These are phyloP conservation scores for Labrus mixtus DNA, from an alignment of 2,113 vertebrate genomes.

Conservation along the genomic window DNA sequence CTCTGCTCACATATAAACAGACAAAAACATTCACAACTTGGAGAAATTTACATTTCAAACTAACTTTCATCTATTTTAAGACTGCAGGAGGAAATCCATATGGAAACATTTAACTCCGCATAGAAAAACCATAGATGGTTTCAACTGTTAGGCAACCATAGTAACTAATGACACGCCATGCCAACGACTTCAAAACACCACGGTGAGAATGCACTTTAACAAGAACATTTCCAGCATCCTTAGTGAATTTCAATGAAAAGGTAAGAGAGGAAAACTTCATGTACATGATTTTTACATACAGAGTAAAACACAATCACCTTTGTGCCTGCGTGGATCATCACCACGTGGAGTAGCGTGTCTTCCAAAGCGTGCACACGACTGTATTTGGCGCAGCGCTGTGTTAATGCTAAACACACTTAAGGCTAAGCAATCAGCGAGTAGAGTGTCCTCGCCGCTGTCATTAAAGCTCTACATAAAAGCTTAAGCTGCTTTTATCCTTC, in stretches of 20 bases:
- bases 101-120: background rate
- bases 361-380: conserved; percentile 9
- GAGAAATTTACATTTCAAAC: too few relatives aligned
- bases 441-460: conserved; percentile 74
- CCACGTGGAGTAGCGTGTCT: background rate
- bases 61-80: too few relatives aligned
- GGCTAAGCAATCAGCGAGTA: conserved; percentile 69
- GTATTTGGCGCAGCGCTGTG: conserved; percentile 41
- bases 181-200: conserved; percentile 27
- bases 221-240: conserved; percentile 8
- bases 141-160: background rate
- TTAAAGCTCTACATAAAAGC: conserved; percentile 80
- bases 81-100: background rate
- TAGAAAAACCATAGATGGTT: background rate
- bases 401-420: conserved; percentile 72
- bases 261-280: conserved; percentile 16
- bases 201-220: conserved; percentile 11
- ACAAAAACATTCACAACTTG: too few relatives aligned
- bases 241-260: conserved; percentile 35
- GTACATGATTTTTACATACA: too few relatives aligned
- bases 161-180: conserved; percentile 14
- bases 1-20: too few relatives aligned
- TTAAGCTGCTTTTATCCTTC: conserved; percentile 80
- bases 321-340: conserved; percentile 1
- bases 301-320: background rate